A percentile compares a stretch with the other conserved stretches of the same genome.
phyloP scores from a whole-genome alignment of 2,888 invertebrate species.

The Hirtodrosophila alboralis region DNA sequence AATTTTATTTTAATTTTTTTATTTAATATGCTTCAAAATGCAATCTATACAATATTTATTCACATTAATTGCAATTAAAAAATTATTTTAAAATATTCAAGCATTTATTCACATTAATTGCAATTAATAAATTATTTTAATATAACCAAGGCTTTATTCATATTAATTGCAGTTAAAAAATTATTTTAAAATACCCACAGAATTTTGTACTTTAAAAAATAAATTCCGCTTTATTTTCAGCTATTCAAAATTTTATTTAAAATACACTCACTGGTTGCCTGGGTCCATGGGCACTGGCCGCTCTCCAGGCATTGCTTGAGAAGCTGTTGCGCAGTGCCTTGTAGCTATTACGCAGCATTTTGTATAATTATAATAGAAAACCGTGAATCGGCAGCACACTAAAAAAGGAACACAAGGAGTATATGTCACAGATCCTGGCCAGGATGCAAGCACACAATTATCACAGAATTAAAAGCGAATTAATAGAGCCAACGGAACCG shows the following conservation, averaged over 20 bases:
- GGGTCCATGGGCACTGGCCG: constrained; percentile 65
- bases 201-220: too few relatives aligned
- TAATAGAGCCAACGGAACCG: constrained; percentile 35
- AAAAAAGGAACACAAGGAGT: neutral
- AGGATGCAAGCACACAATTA: constrained; percentile 24
- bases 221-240: too few relatives aligned
- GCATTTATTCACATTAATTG: too few relatives aligned
- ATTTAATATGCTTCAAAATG: too few relatives aligned
- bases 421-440: constrained; percentile 18
- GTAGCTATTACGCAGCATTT: constrained; percentile 64
- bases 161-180: too few relatives aligned
- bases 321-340: constrained; percentile 57
- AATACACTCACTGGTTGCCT: constrained; percentile 70
- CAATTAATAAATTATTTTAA: too few relatives aligned
- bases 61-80: too few relatives aligned
- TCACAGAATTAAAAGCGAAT: constrained; percentile 40
- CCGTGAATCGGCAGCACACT: neutral
- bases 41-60: too few relatives aligned
- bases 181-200: too few relatives aligned
- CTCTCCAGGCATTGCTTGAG: constrained; percentile 58
- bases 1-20: too few relatives aligned
- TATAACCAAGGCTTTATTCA: too few relatives aligned
- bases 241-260: neutral
- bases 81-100: too few relatives aligned
- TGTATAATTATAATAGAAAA: neutral